Evolutionary conservation across 2,113 vertebrate species (phyloP).

Genomic region (Pica pica): DNA sequence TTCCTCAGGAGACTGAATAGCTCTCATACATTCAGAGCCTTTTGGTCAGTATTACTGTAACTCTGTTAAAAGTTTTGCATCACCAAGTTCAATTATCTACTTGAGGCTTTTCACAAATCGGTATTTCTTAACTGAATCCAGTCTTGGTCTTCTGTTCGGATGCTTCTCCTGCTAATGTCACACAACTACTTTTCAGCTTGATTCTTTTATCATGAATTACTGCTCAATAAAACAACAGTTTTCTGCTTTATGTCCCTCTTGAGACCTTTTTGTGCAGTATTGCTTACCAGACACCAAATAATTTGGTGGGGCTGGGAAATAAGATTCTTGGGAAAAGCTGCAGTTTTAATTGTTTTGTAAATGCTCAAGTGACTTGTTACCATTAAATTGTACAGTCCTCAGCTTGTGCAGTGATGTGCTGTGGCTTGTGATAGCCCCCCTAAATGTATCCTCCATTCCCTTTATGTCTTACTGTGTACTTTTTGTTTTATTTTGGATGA

Average conservation of each 20-base stretch:
- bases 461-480: not conserved
- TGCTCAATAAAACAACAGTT: not conserved
- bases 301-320: not conserved
- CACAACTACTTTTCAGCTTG: not conserved
- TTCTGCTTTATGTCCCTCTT: not conserved
- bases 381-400: not conserved
- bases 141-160: not conserved
- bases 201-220: not conserved
- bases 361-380: not conserved
- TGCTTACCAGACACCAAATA: not conserved
- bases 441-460: not conserved
- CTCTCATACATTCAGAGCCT: not conserved
- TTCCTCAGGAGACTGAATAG: not conserved
- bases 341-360: not conserved
- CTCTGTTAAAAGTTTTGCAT: not conserved
- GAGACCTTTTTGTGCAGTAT: not conserved
- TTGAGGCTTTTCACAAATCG: not conserved
- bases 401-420: not conserved
- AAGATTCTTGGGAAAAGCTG: not conserved
- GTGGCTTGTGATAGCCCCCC: not conserved
- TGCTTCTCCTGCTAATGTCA: not conserved
- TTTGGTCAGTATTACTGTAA: not conserved
- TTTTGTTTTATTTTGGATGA: not conserved
- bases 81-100: not conserved
- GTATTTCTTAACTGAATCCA: not conserved